Evolutionary conservation across 2,797 vertebrate species (phyloP), one percentile per base, ranked within the genome.

Genomic region (Echiichthys vipera): DNA sequence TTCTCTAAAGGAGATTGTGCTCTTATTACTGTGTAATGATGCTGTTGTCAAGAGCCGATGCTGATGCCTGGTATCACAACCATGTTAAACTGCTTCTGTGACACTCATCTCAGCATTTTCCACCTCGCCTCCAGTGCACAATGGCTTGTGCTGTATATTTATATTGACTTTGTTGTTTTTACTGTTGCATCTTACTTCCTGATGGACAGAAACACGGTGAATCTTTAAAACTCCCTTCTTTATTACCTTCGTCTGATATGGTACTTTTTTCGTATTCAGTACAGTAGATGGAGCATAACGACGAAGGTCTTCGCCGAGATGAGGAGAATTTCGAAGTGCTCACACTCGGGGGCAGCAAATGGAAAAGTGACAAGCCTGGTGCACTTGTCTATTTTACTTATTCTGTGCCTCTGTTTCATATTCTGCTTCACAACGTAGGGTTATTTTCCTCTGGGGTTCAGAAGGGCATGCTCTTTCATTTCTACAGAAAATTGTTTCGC

Each of bases 401-500:
- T 94, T 93, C 95, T 90, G 90, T 93, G 95, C 94, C 93, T 95
- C 95, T 94, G 93, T 96, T 97, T 97, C 94, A 91, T 96, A 97
- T 97, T 98, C 96, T 90, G 94, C 95, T 92, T 91, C 95, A 94
- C 97, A 96, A 91, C 89, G 92, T 87, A 78, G 94, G 94, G 93
- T 96, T 96, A 96, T 96, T 96, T 96, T 98, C 96, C 97, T 96
- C 94, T 94, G 93, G 96, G 96, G 97, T 97, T 98, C 96, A 96
- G 93, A 88, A 96, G 97, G 98, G 96, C 97, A 98, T 80, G 93
- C 95, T 91, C 96, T 97, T 99, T 97, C 98, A 99, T 99, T 99
- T 99, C 96, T 96, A 95, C 95, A 97, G 98, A 99, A 99, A 99
- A 99, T 99, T 99, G 97, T 99, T 99, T 98, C 96, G 95, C 96